These are phyloP conservation scores for Andrena minutula DNA, from an alignment of 2,888 invertebrate genomes.

Conservation along the genomic window DNA sequence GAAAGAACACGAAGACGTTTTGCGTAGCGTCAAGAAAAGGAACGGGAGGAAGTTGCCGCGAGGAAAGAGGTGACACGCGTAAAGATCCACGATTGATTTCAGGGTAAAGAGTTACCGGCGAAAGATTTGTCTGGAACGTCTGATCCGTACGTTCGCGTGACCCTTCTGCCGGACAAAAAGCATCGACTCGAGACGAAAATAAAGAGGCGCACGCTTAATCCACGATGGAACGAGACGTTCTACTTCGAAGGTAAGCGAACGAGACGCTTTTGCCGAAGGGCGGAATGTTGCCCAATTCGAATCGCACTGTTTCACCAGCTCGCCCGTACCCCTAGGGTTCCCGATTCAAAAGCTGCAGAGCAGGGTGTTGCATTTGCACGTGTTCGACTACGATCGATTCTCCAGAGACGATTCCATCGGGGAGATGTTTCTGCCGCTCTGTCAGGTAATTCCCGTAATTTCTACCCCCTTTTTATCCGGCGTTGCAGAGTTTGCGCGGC, in stretches of 20 bases:
- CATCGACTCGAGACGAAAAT: slow-evolving; percentile 97
- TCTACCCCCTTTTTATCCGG: neutral
- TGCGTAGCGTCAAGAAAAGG: too few relatives aligned
- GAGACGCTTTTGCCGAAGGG: too few relatives aligned
- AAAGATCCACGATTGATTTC: slow-evolving; percentile 73
- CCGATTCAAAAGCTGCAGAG: slow-evolving; percentile 97
- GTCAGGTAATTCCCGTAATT: slow-evolving; percentile 88
- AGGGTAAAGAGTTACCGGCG: slow-evolving; percentile 97
- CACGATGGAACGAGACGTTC: slow-evolving; percentile 97
- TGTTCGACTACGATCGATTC: slow-evolving; percentile 97
- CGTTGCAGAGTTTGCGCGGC: too few relatives aligned
- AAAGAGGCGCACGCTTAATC: slow-evolving; percentile 95
- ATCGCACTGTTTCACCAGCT: neutral
- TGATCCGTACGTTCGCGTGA: slow-evolving; percentile 96
- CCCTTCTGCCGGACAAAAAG: slow-evolving; percentile 95
- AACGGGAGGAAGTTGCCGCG: too few relatives aligned
- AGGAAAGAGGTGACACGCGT: neutral
- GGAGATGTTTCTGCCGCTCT: slow-evolving; percentile 95
- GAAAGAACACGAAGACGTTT: too few relatives aligned
- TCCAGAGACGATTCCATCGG: slow-evolving; percentile 97
- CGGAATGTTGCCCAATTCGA: neutral
- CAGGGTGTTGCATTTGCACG: slow-evolving; percentile 95
- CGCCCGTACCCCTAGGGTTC: slow-evolving; percentile 87
- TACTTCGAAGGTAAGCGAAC: slow-evolving; percentile 91
- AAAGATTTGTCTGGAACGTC: slow-evolving; percentile 97